Conservation (phyloP, 2,888 invertebrate species). For the Elmis aenea region DNA sequence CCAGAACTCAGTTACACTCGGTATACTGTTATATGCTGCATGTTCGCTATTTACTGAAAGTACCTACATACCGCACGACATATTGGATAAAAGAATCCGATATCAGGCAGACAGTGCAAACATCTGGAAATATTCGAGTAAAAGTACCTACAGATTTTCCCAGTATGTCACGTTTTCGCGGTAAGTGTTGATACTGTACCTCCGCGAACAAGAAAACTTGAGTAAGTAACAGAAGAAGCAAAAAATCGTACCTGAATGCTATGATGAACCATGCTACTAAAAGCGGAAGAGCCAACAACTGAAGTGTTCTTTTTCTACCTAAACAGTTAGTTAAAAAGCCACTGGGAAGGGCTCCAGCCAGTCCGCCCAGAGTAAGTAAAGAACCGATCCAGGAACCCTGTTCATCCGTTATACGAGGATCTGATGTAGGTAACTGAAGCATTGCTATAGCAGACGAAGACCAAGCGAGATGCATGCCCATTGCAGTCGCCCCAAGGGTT, state of each 20-base stretch:
- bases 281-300: slow-evolving; percentile 51
- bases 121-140: no score
- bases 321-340: slow-evolving; percentile 52
- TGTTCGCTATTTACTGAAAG: no score
- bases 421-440: slow-evolving; percentile 33
- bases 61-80: no score
- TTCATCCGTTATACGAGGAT: slow-evolving; percentile 26
- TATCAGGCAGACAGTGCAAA: no score
- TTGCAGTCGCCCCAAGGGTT: slow-evolving; percentile 54
- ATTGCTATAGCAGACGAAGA: slow-evolving; percentile 53
- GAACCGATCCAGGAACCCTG: slow-evolving; percentile 56
- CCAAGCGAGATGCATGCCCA: slow-evolving; percentile 57
- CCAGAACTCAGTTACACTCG: no score
- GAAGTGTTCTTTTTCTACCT: slow-evolving; percentile 53
- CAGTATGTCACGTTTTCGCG: no score
- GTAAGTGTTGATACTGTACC: no score
- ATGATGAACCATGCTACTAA: slow-evolving; percentile 55
- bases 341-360: slow-evolving; percentile 53
- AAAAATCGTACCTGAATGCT: slow-evolving; percentile 55
- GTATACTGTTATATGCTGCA: no score
- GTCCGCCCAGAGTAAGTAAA: slow-evolving; percentile 52
- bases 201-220: no score
- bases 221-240: no score
- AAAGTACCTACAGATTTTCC: no score
- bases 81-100: no score